phyloP scores from a whole-genome alignment of 2,888 invertebrate genomes.

The Tenthredo scrophulariae region DNA sequence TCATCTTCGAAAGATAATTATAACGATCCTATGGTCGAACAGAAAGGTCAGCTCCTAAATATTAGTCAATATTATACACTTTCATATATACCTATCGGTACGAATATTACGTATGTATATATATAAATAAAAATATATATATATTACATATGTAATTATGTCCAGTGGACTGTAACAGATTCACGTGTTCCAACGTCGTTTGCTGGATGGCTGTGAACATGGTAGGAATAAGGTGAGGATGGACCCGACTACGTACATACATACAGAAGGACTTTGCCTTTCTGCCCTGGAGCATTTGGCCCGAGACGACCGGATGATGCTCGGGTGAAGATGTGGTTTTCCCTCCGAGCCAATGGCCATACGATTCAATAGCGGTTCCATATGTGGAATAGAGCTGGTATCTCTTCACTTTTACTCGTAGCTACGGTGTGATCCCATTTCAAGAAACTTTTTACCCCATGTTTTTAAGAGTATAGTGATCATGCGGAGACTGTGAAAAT shows the following conservation, averaged over 20 bases:
- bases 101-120: background rate
- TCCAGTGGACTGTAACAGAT: conserved; percentile 29
- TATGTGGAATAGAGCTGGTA: conserved; percentile 38
- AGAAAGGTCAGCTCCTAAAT: background rate
- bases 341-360: conserved; percentile 42
- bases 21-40: background rate
- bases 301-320: conserved; percentile 46
- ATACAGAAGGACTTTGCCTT: conserved; percentile 52
- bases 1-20: background rate
- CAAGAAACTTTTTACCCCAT: conserved; percentile 10
- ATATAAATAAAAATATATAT: background rate
- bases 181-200: conserved; percentile 15
- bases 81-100: background rate
- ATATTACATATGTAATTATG: conserved; percentile 28
- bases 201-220: background rate
- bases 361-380: conserved; percentile 15
- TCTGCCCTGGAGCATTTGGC: conserved; percentile 49
- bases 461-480: background rate
- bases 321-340: conserved; percentile 44
- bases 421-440: conserved; percentile 14
- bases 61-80: background rate
- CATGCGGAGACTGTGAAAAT: conserved; percentile 11
- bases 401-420: conserved; percentile 49
- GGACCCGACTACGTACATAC: conserved; percentile 19
- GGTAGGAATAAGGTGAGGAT: conserved; percentile 24